Conservation (phyloP, 1,140 invertebrate genomes). For the Tetramorium alpestre region DNA sequence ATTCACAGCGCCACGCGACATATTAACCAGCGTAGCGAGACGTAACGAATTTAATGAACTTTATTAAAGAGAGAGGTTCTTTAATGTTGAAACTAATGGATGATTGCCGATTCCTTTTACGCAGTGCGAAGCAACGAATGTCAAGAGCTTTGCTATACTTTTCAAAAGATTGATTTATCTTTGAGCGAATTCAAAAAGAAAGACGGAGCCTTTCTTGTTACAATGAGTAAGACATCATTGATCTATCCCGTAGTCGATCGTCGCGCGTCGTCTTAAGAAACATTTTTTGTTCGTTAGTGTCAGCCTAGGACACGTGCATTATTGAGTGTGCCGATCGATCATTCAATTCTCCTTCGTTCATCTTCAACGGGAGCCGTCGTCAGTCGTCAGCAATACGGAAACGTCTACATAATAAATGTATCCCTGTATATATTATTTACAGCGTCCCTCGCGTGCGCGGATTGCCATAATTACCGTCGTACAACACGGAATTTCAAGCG, state of each 20-base stretch:
- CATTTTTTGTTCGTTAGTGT: conserved; percentile 77
- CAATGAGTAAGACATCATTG: conserved; percentile 72
- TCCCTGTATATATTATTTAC: conserved; percentile 17
- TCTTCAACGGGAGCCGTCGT: background rate
- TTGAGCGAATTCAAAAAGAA: conserved; percentile 62
- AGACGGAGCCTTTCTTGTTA: conserved; percentile 74
- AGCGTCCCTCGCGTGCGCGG: conserved; percentile 13
- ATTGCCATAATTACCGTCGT: conserved; percentile 48
- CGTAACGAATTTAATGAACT: conserved; percentile 43
- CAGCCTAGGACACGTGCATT: conserved; percentile 4
- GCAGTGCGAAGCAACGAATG: background rate
- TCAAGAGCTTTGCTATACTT: conserved; percentile 31
- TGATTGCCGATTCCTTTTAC: conserved; percentile 8
- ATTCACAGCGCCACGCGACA: background rate
- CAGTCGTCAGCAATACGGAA: background rate
- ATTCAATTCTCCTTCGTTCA: conserved; percentile 18
- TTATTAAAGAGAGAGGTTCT: background rate
- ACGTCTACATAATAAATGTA: conserved; percentile 27
- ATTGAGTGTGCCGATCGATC: conserved; percentile 71
- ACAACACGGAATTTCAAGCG: conserved; percentile 22
- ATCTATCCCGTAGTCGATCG: conserved; percentile 75
- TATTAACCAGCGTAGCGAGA: conserved; percentile 15
- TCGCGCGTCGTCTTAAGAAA: conserved; percentile 67
- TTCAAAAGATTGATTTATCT: conserved; percentile 65
- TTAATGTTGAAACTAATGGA: conserved; percentile 35